Base-by-base conservation (phyloP, 2,797 vertebrate genomes). In the Sebastes alutus region DNA sequence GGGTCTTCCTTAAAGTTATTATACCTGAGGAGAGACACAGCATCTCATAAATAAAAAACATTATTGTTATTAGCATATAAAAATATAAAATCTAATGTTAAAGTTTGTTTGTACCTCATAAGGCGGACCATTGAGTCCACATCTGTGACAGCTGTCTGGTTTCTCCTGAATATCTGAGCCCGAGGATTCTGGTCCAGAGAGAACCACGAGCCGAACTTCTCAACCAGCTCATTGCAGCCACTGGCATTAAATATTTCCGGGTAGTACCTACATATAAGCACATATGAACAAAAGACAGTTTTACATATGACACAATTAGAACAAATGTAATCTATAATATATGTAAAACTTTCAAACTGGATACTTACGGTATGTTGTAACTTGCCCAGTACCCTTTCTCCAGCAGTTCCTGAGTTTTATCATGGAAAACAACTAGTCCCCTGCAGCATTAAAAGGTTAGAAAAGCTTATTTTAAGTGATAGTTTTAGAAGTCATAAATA, bases 301-400 rank as follows among this genome's bases (percentile, higher is more conserved):
- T 63, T 16, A 60, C 4, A 67, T 20, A 74, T 7, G 60, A 29
- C 3, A 35, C 22, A 63, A 22, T 52, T 8, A 72, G 4, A 73
- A 13, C 14, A 80, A 10, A 60, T 20, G 11, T 13, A 64, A 64
- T 42, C 5, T 66, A 16, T 23, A 29, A 2, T 38, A n/a, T n/a
- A 35, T 12, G 49, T 66, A 10, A 42, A 81, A 20, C 4, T 63
- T 33, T 6, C 2, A 46, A 63, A 67, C 20, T 32, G 33, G 30
- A 63, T 68, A 63, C 97, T 89, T 96, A 99, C 98, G 98, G 97
- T 68, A 99, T 95, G 66, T 99, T 99, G 94, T 97, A 99, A 94
- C 98, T 99, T 75, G 98, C 97, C 98, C 98, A 99, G 88, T 98
- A 99, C 5, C 97, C 95, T 22, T 94, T 96, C 84, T 95, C 75